Evolutionary conservation across 1,140 invertebrate genomes (phyloP), one percentile per base, ranked within the genome.

Genomic region (Episyrphus balteatus): DNA sequence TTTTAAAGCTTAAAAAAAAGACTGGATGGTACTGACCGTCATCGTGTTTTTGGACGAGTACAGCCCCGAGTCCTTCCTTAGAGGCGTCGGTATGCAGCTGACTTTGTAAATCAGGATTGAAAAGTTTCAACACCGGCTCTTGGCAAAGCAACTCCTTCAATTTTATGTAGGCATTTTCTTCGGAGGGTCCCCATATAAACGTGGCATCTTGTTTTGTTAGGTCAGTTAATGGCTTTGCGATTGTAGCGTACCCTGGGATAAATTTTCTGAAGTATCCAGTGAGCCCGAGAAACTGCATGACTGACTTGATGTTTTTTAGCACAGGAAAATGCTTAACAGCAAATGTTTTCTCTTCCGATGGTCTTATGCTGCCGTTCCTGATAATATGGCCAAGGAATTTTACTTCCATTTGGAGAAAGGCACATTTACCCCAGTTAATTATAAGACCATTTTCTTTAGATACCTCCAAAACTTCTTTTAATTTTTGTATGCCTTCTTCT

Each of bases 391-490:
- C 64, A 12, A 70, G 48, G 51, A 58, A 70, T 48, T 69, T 56
- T 5, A 69, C 49, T 41, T 49, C 34, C 10, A 10, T 50, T 30
- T 52, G 11, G 32, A 69, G 10, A 38, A 70, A 51, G 5, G 56
- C 19, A 30, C 57, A 58, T 49, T 72, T 71, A 47, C 62, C 61
- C 61, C 57, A 64, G 31, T 69, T 70, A 3, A 70, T 58, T 32
- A 53, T 17, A 30, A 70, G 45, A 1, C 59, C 66, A 56, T 59
- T 61, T 3, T 65, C 38, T 10, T 39, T 46, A 7, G 65, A 56
- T 9, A 47, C 42, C 2, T 48, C 11, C 10, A 69, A 36, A 0
- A 66, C 58, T 40, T 37, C 21, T 41, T 55, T 44, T n/a, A 59
- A 32, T 39, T 54, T 55, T n/a, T 47, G 38, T n/a, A 56, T 9